Evolutionary conservation across 30 jellyfish, hydroid and myxozoan species (phyloP), one percentile per base, ranked within the genome.

Genomic region (Hydractinia symbiolongicarpus): DNA sequence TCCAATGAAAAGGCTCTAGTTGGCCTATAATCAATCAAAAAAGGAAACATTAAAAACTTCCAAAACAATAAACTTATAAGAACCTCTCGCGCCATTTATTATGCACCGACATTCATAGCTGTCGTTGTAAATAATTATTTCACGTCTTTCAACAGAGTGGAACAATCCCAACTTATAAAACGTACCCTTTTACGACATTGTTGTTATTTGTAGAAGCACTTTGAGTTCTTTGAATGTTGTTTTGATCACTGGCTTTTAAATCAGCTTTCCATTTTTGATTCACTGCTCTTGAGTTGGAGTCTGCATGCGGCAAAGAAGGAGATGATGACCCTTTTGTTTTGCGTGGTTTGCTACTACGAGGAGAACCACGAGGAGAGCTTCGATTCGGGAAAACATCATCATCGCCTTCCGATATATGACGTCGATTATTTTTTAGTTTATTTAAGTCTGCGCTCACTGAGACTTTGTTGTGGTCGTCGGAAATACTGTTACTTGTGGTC

Each of bases 221-320:
- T 30, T 30, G 44, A 30, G 44, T 30, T 30, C 44, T 30, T 30
- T 30, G 44, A 30, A 30, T 30, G 44, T 30, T 30, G 44, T 30
- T 30, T 30, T 30, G 44, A 30, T 30, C 44, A 30, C 44, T 30
- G 44, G 44, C 44, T 6, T 44, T 64, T 9, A 64, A 44, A 13
- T 64, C 74, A 7, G 74, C 74, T n/a, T 64, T 51, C 74, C 74
- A 64, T 64, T 64, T 64, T 64, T 64, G 74, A 7, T 64, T 7
- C 8, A 51, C 19, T 62, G 73, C 30, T 9, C 30, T 62, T 9
- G 73, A 50, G 4, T 51, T 64, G 40, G 74, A 64, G 9, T 64
- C 5, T 8, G 74, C 19, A 30, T 30, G 44, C 44, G 44, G 44
- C 2, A 30, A 30, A 30, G 44, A 2, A n/a, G 74, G 40, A 64